Evolutionary conservation across 2,797 vertebrate species (phyloP).

Genomic region (Acridotheres tristis): DNA sequence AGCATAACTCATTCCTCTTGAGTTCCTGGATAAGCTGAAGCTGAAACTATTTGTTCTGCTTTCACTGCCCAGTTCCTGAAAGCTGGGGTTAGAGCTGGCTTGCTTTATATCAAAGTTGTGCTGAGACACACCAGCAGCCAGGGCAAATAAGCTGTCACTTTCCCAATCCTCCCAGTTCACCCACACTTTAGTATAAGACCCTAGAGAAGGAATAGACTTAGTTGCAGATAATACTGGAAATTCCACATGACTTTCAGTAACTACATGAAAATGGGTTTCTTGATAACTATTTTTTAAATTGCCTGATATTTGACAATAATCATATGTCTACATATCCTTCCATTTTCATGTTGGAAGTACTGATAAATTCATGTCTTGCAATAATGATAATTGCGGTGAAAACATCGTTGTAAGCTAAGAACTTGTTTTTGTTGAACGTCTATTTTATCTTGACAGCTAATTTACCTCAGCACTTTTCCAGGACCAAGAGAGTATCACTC

Average conservation of each 20-base stretch:
- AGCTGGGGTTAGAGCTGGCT: not conserved
- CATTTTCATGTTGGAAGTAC: not conserved
- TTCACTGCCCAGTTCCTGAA: constrained; percentile 18
- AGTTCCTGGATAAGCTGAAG: constrained; percentile 33
- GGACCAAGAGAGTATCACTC: fast-evolving
- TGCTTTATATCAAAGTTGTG: not conserved
- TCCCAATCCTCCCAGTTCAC: not conserved
- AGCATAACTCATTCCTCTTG: constrained; percentile 40
- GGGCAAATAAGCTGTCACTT: not conserved
- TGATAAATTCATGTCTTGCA: not conserved
- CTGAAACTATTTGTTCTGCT: constrained; percentile 47
- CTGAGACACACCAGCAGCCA: not conserved
- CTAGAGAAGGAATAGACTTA: not conserved
- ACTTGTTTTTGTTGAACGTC: not conserved
- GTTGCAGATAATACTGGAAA: not conserved
- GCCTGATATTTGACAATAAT: not conserved
- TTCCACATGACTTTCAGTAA: not conserved
- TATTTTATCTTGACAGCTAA: not conserved
- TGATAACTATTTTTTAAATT: not conserved
- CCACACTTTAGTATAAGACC: not conserved
- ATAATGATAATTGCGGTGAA: not conserved
- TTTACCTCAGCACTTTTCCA: not conserved
- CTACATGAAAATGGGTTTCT: not conserved
- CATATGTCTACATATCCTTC: not conserved
- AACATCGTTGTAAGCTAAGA: not conserved